Evolutionary conservation across 2,888 invertebrate genomes (phyloP).

Genomic region (Crematogaster levior): DNA sequence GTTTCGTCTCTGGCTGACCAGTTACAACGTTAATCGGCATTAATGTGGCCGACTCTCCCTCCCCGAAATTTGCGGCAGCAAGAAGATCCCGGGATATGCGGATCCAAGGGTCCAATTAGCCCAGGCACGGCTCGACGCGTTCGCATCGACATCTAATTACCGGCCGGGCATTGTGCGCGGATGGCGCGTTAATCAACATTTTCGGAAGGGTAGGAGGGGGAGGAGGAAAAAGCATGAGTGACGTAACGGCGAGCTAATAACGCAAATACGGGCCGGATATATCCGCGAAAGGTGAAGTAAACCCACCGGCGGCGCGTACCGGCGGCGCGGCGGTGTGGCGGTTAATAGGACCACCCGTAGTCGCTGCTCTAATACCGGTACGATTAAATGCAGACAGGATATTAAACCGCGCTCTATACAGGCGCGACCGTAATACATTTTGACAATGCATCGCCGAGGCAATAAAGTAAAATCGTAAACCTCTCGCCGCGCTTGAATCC

Average conservation of each 20-base stretch:
- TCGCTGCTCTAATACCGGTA: constrained; percentile 79
- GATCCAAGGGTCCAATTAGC: constrained; percentile 51
- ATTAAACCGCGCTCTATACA: constrained; percentile 81
- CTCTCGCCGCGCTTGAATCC: constrained; percentile 79
- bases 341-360: constrained; percentile 83
- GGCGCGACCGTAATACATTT: constrained; percentile 78
- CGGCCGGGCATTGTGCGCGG: constrained; percentile 45
- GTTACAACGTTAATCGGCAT: constrained; percentile 24
- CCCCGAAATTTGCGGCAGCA: constrained; percentile 22
- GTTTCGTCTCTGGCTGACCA: neutral
- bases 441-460: constrained; percentile 81
- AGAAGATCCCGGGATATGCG: constrained; percentile 20
- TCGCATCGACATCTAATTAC: constrained; percentile 53
- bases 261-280: constrained; percentile 73
- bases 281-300: constrained; percentile 72
- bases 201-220: neutral
- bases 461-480: constrained; percentile 82
- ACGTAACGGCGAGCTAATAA: constrained; percentile 74
- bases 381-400: constrained; percentile 85
- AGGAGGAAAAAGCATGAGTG: constrained; percentile 64
- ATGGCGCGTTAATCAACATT: constrained; percentile 50
- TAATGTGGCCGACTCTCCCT: constrained; percentile 18
- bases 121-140: constrained; percentile 23
- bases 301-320: constrained; percentile 62
- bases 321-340: constrained; percentile 68